Base-by-base conservation (phyloP, 2,888 invertebrate species). In the Rhaphigaster nebulosa region DNA sequence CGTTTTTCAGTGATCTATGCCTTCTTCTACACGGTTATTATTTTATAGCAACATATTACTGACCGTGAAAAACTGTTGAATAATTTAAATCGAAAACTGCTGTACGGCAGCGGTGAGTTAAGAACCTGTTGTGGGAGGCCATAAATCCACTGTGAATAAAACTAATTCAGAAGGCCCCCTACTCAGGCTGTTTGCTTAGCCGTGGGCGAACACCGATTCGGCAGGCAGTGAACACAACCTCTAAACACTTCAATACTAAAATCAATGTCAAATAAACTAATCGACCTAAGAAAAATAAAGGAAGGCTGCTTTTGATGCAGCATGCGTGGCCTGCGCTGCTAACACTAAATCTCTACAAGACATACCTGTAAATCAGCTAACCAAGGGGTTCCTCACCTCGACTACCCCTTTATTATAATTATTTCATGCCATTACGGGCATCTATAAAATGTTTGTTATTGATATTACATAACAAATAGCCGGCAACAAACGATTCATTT, bases 191-290 rank as follows among this genome's bases (percentile, higher is more conserved):
- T 84, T 84, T 84, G 84, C 18, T 45, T 15, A 84, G 84, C n/a
- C 45, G 84, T 84, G 84, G 84, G 84, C 84, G 84, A 84, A 50
- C 84, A 84, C 18, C 84, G 45, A 84, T 84, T 84, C n/a, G 45
- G 84, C 45, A 84, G 84, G 84, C 34, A 76, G 70, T 84, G 84
- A 41, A 84, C 84, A 84, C 84, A 50, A n/a, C 70, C 70, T 38
- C 70, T 76, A 76, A 50, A 84, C 84, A 50, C 45, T 84, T 45
- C 84, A 76, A 84, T 84, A 84, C 84, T 84, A 84, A 84, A 84
- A 84, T 84, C 41, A 84, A 84, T 45, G 45, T 84, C 70, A 84
- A 84, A 84, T 84, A 84, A 84, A 84, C 84, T 84, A 84, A 84
- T 84, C 45, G 84, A 84, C 45, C 18, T 3, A 4, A n/a, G 41